Evolutionary conservation across 2,113 vertebrate species (phyloP), one percentile per base, ranked within the genome.

Genomic region (Gymnocephalus cernua): DNA sequence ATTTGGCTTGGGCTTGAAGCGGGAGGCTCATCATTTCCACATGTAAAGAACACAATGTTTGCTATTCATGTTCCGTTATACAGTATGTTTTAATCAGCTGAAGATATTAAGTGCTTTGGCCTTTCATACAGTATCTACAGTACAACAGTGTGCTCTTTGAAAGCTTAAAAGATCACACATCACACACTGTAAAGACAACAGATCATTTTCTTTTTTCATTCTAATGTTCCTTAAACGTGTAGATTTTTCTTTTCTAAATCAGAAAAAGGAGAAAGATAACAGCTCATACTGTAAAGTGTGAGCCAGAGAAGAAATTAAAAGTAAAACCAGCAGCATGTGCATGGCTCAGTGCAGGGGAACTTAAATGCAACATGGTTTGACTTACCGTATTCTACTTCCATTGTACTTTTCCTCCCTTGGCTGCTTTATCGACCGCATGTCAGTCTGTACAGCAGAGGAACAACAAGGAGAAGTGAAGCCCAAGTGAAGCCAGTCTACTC

Each of bases 361-460:
- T 27, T 66, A 9, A 61, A 77, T 74, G 35, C 50, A 79, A 76
- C 61, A 80, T 25, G 67, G 68, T 16, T 16, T 12, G 45, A 68
- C 64, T 79, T 74, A 61, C 56, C 27, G 12, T 76, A 78, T 83
- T 76, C 83, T 69, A 65, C 82, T 89, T 90, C 66, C 67, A 58
- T 85, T 85, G 61, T 91, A 62, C 76, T 86, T 79, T 80, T 75
- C 61, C 73, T 82, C 80, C 67, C 67, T 56, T 65, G 65, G 78
- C 74, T 90, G 83, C 73, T 80, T 88, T 91, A 94, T 93, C 69
- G 85, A 91, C 87, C 88, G 90, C 77, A 58, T 80, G 84, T 92
- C 80, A 88, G 85, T 13, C 63, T 80, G 68, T 85, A 77, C 68
- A 91, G 58, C 56, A 21, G 74, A 84, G 48, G 58, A 88, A 86